These are phyloP conservation scores for Pararge aegeria DNA, from an alignment of 1,140 invertebrate genomes.

Conservation along the genomic window DNA sequence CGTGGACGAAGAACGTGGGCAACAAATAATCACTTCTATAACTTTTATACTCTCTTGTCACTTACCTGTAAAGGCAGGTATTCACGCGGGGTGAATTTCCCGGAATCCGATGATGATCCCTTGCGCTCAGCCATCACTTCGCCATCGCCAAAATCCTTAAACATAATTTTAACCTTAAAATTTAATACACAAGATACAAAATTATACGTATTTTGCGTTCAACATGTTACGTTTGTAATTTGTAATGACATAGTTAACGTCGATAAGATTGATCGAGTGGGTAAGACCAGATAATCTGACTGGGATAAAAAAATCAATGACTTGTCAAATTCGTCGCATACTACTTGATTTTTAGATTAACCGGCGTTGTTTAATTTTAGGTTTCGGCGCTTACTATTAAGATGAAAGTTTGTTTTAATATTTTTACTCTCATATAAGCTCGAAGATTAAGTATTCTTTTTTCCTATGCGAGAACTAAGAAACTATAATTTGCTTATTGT, in stretches of 20 bases:
- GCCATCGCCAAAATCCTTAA: constrained; percentile 38
- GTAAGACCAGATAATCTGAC: constrained; percentile 75
- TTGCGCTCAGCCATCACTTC: constrained; percentile 49
- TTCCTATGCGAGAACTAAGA: too few species aligned
- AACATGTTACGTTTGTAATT: constrained; percentile 21
- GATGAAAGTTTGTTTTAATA: background rate
- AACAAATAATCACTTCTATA: constrained; percentile 33
- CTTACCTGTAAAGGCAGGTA: constrained; percentile 76
- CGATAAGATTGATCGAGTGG: constrained; percentile 79
- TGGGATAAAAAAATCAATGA: constrained; percentile 70
- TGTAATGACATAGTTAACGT: constrained; percentile 44
- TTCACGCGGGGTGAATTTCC: constrained; percentile 76
- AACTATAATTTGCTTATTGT: too few species aligned
- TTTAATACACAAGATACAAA: constrained; percentile 24
- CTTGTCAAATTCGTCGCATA: constrained; percentile 77
- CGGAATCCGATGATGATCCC: constrained; percentile 77
- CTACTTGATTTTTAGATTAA: constrained; percentile 50
- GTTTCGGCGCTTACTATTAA: constrained; percentile 18
- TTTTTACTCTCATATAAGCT: too few species aligned
- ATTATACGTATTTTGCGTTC: constrained; percentile 2
- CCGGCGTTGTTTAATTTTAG: constrained; percentile 49
- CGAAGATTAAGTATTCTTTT: too few species aligned
- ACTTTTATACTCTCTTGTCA: constrained; percentile 18
- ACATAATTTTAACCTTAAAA: constrained; percentile 26
- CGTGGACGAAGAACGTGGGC: too few species aligned